Evolutionary conservation across 2,888 invertebrate genomes (phyloP).

Genomic region (Tiphia femorata): DNA sequence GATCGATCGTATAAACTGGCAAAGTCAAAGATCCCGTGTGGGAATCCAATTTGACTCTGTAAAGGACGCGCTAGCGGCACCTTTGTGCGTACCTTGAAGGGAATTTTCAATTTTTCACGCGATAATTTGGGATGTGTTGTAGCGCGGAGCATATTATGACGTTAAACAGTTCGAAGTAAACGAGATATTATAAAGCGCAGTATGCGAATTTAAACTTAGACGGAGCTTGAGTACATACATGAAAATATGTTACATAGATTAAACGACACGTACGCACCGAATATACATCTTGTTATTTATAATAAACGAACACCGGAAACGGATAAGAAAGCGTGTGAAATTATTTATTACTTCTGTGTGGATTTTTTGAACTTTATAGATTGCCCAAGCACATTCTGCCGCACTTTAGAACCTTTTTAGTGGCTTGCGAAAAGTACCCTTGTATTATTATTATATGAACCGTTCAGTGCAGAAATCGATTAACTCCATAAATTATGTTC

Average conservation of each 20-base stretch:
- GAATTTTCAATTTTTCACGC: slow-evolving; percentile 34
- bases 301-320: slow-evolving; percentile 58
- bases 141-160: slow-evolving; percentile 38
- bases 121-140: slow-evolving; percentile 35
- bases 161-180: slow-evolving; percentile 47
- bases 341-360: too few relatives aligned
- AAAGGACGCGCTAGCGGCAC: too few relatives aligned
- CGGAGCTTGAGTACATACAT: slow-evolving; percentile 60
- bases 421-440: too few relatives aligned
- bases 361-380: too few relatives aligned
- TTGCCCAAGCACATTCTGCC: too few relatives aligned
- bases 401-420: too few relatives aligned
- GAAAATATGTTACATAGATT: slow-evolving; percentile 42
- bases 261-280: slow-evolving; percentile 63
- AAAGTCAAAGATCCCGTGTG: neutral
- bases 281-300: slow-evolving; percentile 67
- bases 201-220: slow-evolving; percentile 51
- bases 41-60: neutral
- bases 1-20: slow-evolving; percentile 22
- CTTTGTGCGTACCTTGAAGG: slow-evolving; percentile 3
- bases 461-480: too few relatives aligned
- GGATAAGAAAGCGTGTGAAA: too few relatives aligned
- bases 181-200: slow-evolving; percentile 45
- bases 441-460: too few relatives aligned
- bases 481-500: too few relatives aligned